These are phyloP conservation scores for Toxotes chatareus DNA, from an alignment of 2,113 vertebrate species.

Conservation along the genomic window DNA sequence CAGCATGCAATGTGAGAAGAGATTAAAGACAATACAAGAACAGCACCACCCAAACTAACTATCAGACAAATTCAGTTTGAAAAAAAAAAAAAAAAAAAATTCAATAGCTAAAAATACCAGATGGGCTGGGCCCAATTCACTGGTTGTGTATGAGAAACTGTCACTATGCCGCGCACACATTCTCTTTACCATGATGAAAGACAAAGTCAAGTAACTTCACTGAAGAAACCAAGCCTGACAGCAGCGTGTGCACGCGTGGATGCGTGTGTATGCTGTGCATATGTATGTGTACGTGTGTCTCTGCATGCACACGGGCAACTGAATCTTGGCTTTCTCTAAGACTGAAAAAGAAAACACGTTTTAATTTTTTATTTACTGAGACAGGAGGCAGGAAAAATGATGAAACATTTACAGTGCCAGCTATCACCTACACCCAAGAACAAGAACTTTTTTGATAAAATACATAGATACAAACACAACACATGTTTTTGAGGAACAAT, in stretches of 20 bases:
- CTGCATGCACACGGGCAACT: slow-evolving; percentile 11
- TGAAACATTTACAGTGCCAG: slow-evolving; percentile 69
- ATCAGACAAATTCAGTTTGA: slow-evolving; percentile 55
- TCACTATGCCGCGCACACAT: slow-evolving; percentile 45
- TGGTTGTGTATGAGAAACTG: slow-evolving; percentile 43
- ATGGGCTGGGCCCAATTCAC: slow-evolving; percentile 38
- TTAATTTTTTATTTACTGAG: slow-evolving; percentile 24
- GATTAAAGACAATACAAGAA: slow-evolving; percentile 48
- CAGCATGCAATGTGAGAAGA: slow-evolving; percentile 1
- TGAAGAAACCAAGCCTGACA: slow-evolving; percentile 58
- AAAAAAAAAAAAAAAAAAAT: slow-evolving; percentile 25
- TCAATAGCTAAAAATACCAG: slow-evolving; percentile 60
- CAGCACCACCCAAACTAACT: slow-evolving; percentile 47
- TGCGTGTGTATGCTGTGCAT: slow-evolving; percentile 7
- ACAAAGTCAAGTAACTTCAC: slow-evolving; percentile 45
- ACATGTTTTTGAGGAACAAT: slow-evolving; percentile 43
- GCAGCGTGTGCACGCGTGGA: slow-evolving; percentile 2
- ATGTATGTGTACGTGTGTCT: slow-evolving; percentile 12
- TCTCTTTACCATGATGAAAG: slow-evolving; percentile 67
- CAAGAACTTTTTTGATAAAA: slow-evolving; percentile 45
- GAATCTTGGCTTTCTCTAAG: slow-evolving; percentile 33
- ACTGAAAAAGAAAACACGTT: slow-evolving; percentile 34
- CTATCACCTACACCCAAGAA: slow-evolving; percentile 54
- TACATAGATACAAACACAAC: slow-evolving; percentile 36
- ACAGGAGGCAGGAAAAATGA: slow-evolving; percentile 50